Evolutionary conservation across 2,113 vertebrate genomes (phyloP), one percentile per base, ranked within the genome.

Genomic region (Takifugu flavidus): DNA sequence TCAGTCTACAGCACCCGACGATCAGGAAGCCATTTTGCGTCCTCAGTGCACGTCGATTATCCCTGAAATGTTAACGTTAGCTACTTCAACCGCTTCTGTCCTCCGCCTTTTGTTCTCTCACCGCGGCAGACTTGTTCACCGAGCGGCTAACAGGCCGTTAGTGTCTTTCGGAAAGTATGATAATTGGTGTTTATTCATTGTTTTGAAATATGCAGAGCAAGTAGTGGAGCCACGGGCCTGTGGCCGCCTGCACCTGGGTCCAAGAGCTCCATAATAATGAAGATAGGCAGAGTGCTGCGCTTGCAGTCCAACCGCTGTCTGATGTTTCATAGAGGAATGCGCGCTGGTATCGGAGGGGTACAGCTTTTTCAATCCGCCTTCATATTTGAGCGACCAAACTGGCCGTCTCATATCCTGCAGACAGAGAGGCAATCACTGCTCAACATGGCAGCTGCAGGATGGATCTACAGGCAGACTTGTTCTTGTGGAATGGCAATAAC

Each of bases 101-200:
- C 7, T 20, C 20, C 20, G 20, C 20, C 20, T 20, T 20, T 20
- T 67, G 53, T 62, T 65, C 72, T 31, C 2, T 67, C 47, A 10
- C 60, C 25, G 70, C 45, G 51, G 25, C 25, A 26, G 0, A 0
- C 11, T 13, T 52, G 47, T 50, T 54, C 63, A 54, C 50, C 25
- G 56, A 66, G 70, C 31, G 25, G 50, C 70, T 53, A 52, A 52
- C 47, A 34, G 56, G 65, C 53, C 13, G 26, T 65, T 59, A 49
- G 49, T 62, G 13, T 75, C 69, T 50, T 45, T 44, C 74, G 77
- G 82, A 84, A 87, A 80, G 66, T 67, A 84, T 76, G 79, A 76
- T 84, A 86, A 87, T 84, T 78, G 66, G 29, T 84, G 79, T 88
- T 86, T 87, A 79, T 89, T 86, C 82, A 82, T 84, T 86, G 76